Conservation (phyloP, 2,113 vertebrate genomes). For the Crotophaga sulcirostris region DNA sequence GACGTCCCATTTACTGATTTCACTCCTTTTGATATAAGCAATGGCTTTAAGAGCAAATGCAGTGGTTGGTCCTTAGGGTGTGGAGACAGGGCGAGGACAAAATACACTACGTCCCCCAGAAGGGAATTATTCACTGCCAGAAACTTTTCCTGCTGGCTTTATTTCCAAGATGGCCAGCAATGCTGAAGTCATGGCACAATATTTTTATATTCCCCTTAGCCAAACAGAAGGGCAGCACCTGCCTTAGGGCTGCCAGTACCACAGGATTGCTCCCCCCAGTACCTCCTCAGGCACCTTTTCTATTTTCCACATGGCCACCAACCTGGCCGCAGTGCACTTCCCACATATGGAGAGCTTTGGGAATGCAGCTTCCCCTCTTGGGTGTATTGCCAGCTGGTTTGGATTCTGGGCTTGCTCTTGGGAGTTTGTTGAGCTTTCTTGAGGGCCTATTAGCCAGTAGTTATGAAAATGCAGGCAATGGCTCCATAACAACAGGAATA, state of each 20-base stretch:
- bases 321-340: background rate
- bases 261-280: background rate
- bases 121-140: background rate
- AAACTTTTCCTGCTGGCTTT: background rate
- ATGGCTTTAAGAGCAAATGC: background rate
- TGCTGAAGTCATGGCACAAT: background rate
- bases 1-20: rapidly evolving
- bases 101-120: background rate
- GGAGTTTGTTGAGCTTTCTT: background rate
- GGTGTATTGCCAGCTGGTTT: background rate
- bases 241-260: background rate
- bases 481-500: background rate
- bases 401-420: background rate
- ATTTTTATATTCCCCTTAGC: background rate
- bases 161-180: background rate
- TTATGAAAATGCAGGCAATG: background rate
- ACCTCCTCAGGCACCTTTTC: background rate
- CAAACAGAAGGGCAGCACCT: background rate
- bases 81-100: background rate
- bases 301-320: background rate
- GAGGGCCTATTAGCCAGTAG: background rate
- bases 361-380: background rate
- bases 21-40: background rate
- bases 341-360: background rate
- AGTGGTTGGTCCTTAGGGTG: rapidly evolving